Evolutionary conservation across 2,797 vertebrate species (phyloP).

Genomic region (Spinibarbus caldwelli): DNA sequence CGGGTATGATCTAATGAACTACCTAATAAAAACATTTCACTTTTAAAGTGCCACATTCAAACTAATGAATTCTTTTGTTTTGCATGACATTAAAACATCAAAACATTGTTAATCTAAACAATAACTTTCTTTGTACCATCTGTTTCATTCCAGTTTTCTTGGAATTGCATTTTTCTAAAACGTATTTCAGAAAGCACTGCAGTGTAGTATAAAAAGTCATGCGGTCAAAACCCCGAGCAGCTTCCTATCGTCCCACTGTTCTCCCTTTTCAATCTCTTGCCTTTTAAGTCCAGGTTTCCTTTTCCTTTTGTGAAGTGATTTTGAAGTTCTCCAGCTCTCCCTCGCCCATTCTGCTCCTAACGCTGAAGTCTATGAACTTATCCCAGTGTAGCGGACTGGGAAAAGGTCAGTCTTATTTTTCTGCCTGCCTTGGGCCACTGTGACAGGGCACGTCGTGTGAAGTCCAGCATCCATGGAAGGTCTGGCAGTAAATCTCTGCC

Average conservation of each 20-base stretch:
- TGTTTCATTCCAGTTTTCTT: background rate
- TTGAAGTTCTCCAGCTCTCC: constrained; percentile 20
- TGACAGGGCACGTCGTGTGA: constrained; percentile 19
- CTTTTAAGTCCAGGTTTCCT: background rate
- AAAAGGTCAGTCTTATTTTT: constrained; percentile 46
- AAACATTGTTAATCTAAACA: constrained; percentile 10
- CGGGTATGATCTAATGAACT: background rate
- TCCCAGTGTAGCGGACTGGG: constrained; percentile 2
- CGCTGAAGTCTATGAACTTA: constrained; percentile 4
- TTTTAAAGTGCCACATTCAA: background rate
- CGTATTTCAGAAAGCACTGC: background rate
- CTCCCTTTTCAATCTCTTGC: background rate
- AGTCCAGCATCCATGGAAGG: constrained; percentile 28
- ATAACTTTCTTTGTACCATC: background rate
- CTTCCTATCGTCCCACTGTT: background rate
- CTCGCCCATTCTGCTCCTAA: background rate
- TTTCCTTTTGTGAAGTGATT: background rate
- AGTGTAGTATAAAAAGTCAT: background rate
- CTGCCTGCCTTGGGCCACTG: constrained; percentile 22
- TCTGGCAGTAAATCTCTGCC: constrained; percentile 29
- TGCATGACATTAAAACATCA: constrained; percentile 1
- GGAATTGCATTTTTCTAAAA: background rate
- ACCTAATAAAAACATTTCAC: background rate
- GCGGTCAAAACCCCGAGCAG: background rate
- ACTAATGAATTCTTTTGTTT: background rate